These are phyloP conservation scores for Trachymyrmex septentrionalis DNA, from an alignment of 1,140 invertebrate genomes.

Conservation along the genomic window DNA sequence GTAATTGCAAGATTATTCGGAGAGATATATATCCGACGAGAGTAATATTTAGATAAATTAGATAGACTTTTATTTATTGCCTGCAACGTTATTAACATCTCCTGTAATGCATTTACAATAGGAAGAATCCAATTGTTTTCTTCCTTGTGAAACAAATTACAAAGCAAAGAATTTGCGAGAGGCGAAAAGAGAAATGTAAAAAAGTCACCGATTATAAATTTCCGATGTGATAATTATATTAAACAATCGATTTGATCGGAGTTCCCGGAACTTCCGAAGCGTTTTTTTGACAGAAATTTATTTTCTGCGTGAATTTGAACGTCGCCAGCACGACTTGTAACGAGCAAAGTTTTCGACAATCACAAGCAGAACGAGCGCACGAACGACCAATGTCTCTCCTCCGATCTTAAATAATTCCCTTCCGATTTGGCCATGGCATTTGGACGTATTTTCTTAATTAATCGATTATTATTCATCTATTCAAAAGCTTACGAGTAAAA, in stretches of 20 bases:
- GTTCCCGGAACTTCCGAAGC: not conserved
- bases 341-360: constrained; percentile 54
- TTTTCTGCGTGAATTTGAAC: constrained; percentile 3
- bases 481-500: constrained; percentile 15
- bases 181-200: not conserved
- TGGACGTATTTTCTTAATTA: constrained; percentile 41
- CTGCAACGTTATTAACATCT: not conserved
- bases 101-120: not conserved
- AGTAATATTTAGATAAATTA: constrained; percentile 16
- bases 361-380: constrained; percentile 36
- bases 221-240: constrained; percentile 35
- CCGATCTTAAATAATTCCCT: constrained; percentile 43
- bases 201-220: constrained; percentile 1
- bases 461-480: constrained; percentile 51
- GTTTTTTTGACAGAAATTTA: constrained; percentile 54
- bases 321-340: constrained; percentile 31
- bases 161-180: not conserved
- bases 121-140: not conserved
- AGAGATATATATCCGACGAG: not conserved
- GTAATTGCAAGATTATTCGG: constrained; percentile 3
- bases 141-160: not conserved
- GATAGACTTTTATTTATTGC: not conserved
- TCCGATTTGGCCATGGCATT: constrained; percentile 2
- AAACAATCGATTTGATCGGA: constrained; percentile 19
- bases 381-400: not conserved